Evolutionary conservation across 2,797 vertebrate species (phyloP), one percentile per base, ranked within the genome.

Genomic region (Craterocephalus amniculus): DNA sequence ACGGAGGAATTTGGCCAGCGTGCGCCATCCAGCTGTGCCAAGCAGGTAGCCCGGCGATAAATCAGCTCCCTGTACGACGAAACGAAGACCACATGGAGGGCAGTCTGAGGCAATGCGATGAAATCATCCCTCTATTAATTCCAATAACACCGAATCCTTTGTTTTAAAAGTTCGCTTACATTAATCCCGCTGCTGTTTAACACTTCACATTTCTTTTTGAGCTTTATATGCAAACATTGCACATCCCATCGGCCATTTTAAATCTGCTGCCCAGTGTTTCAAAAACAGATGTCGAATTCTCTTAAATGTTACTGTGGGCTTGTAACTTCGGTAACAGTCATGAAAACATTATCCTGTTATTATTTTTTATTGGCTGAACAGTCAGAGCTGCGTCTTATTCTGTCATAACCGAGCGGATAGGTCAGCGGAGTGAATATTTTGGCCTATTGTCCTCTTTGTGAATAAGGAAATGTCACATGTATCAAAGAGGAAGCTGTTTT

Each of bases 241-340:
- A 4, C 8, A 54, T 63, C 58, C 70, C 29, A 27, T 4, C 16
- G 18, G 58, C 12, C 45, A 67, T 63, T 32, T 45, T 4, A 75
- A 29, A 59, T 58, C 54, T 75, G 59, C 27, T 63, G 56, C 60
- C 51, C 31, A 11, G 7, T 48, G n/a, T 71, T 70, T 78, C 0
- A 57, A 58, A 81, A 85, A 26, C 81, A 87, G 79, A 74, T 77
- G 78, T 73, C 13, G 2, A 76, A 61, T 26, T 63, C 71, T 79
- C 32, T 63, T 58, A 62, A 52, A 78, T 58, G 56, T 58, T 10
- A 35, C 76, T 31, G 60, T 65, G 1, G 27, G 60, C 72, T 67
- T 58, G 65, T 74, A 81, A 74, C 55, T 72, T 57, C 20, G 13
- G 9, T 12, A 63, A 52, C 13, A 22, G 2, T 65, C 67, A 54